A percentile compares a stretch with the other conserved stretches of the same genome.
Evolutionary conservation across 2,888 invertebrate species (phyloP).

Genomic region (Cryptocheilus praepositus): DNA sequence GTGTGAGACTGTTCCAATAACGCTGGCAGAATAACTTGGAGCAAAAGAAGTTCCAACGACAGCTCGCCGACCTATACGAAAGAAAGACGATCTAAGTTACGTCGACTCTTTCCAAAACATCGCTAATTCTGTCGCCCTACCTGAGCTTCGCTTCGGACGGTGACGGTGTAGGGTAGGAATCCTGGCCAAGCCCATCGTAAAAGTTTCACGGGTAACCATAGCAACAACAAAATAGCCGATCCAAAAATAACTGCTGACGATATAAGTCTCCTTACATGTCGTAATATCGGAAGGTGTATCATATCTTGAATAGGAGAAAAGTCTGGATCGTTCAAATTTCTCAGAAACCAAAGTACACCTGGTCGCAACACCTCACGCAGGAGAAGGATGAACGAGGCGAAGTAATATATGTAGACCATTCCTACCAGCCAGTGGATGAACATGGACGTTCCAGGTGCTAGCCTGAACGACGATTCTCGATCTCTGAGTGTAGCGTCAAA

Average conservation of each 20-base stretch:
- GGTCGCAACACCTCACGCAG: slow-evolving; percentile 96
- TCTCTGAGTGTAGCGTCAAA: slow-evolving; percentile 93
- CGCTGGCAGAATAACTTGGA: slow-evolving; percentile 97
- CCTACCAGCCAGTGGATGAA: slow-evolving; percentile 99
- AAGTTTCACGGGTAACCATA: slow-evolving; percentile 95
- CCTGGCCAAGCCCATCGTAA: slow-evolving; percentile 87
- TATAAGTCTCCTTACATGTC: slow-evolving; percentile 92
- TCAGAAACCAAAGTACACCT: slow-evolving; percentile 97
- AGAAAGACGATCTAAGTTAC: background rate
- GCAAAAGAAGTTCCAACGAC: slow-evolving; percentile 91
- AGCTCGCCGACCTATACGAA: slow-evolving; percentile 87
- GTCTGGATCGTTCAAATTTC: slow-evolving; percentile 98
- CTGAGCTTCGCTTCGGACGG: slow-evolving; percentile 87
- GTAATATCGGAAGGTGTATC: slow-evolving; percentile 96
- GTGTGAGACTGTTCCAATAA: slow-evolving; percentile 97
- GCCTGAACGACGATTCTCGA: slow-evolving; percentile 89
- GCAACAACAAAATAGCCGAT: slow-evolving; percentile 94
- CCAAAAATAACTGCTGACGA: slow-evolving; percentile 97
- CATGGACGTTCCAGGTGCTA: slow-evolving; percentile 96
- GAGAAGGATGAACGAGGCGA: slow-evolving; percentile 96
- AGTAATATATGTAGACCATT: slow-evolving; percentile 99
- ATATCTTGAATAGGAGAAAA: slow-evolving; percentile 99
- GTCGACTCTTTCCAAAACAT: background rate
- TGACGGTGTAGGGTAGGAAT: slow-evolving; percentile 96
- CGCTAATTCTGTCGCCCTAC: slow-evolving; percentile 69